Base-by-base conservation (phyloP, 2,113 vertebrate genomes). In the Chionis minor region DNA sequence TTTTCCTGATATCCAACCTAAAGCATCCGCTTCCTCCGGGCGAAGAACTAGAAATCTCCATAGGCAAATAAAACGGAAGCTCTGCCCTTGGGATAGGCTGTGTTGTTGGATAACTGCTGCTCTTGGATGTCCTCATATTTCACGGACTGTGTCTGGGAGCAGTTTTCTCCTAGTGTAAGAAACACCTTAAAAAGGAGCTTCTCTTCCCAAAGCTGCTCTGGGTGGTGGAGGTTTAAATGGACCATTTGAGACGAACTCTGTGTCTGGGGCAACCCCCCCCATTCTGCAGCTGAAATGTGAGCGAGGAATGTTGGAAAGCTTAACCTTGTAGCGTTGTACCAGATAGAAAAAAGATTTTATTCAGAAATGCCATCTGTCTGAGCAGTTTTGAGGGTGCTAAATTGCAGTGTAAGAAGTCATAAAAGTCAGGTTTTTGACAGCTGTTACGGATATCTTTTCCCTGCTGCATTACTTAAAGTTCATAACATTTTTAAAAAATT, bases 401-500 rank as follows among this genome's bases (percentile, higher is more conserved):
- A 81, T 61, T 84, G 78, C 35, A 10, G 18, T 12, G 52, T 56
- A 12, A 91, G n/a, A 56, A 87, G 81, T n/a, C 55, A 11, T 1
- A 51, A 27, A 81, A 93, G 70, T 79, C 88, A 90, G 65, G 70
- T 3, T 1, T 55, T 71, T 87, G 88, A 88, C 88, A 90, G 85
- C 79, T 85, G 15, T 93, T 90, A 61, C 81, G 40, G 88, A 47
- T 61, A 47, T 4, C 58, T 91, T 87, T 55, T 72, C 85, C 81
- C 94, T 52, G 81, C 88, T 91, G 90, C 14, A 12, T 52, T 54
- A 27, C 62, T 80, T 55, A 86, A 91, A 96, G 87, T 93, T 96
- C 90, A 59, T 86, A 88, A 86, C 79, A 54, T 93, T 86, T 56
- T 42, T 32, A 6, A 56, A 91, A 91, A 95, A 92, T 95, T 94